Percentiles rank a stretch among this genome's conserved stretches.
Conservation (phyloP, 2,797 vertebrate genomes). For the Natrix natrix region DNA sequence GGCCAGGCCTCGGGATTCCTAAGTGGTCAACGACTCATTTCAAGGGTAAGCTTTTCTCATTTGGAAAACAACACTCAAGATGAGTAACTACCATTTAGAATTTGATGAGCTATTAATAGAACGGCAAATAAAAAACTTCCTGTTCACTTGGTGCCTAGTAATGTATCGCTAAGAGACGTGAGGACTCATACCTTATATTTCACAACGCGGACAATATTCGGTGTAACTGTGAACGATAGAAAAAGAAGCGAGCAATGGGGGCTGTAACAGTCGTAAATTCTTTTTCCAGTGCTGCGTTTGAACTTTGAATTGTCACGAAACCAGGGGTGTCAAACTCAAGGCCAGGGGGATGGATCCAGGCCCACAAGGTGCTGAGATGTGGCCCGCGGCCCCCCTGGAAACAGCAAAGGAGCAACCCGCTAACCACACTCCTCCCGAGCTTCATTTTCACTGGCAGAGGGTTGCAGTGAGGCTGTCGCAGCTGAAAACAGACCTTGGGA, state of each 20-base stretch:
- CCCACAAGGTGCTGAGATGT: too few species aligned
- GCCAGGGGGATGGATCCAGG: too few species aligned
- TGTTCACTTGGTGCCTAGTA: not conserved
- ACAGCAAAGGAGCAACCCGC: too few species aligned
- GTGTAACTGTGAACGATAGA: slow-evolving; percentile 7
- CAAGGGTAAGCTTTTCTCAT: not conserved
- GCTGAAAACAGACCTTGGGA: too few species aligned
- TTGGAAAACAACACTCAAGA: slow-evolving; percentile 6
- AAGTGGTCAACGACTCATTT: not conserved
- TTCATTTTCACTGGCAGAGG: too few species aligned
- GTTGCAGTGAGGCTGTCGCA: too few species aligned
- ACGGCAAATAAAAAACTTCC: slow-evolving; percentile 5
- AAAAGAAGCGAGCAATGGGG: not conserved
- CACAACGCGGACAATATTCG: slow-evolving; percentile 16
- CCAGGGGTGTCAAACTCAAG: too few species aligned
- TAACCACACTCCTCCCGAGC: too few species aligned
- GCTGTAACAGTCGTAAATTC: not conserved
- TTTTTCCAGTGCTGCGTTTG: not conserved
- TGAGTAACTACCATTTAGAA: slow-evolving; percentile 16
- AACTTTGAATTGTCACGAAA: not conserved
- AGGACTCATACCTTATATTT: slow-evolving; percentile 2
- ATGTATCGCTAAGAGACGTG: not conserved
- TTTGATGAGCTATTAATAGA: slow-evolving; percentile 9
- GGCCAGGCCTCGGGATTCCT: not conserved
- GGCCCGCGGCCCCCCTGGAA: too few species aligned